A percentile compares a stretch with the other conserved stretches of the same genome.
Conservation (phyloP, 2,888 invertebrate species). For the Sminthurides aquaticus region DNA sequence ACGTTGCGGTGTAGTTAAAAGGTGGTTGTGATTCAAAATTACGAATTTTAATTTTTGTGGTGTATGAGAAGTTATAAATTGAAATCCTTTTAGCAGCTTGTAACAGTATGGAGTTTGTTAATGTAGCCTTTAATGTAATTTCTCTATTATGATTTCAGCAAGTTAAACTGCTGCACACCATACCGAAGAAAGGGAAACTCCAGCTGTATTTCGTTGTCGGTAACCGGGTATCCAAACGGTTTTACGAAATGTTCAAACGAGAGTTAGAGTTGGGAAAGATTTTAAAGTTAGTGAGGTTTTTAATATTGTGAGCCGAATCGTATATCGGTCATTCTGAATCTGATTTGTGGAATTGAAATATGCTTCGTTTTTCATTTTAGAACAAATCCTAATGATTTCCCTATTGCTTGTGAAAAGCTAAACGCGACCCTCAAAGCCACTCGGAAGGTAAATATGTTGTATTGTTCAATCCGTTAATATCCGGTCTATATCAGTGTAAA, state of each 20-base stretch:
- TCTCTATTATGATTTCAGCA: conserved; percentile 46
- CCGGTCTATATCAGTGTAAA: too few relatives aligned
- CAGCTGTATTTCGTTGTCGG: conserved; percentile 62
- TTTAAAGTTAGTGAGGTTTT: conserved; percentile 59
- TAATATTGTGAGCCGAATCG: too few relatives aligned
- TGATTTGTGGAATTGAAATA: too few relatives aligned
- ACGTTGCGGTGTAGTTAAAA: too few relatives aligned
- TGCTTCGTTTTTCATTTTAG: conserved; percentile 26
- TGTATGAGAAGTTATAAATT: too few relatives aligned
- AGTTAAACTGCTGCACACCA: conserved; percentile 57
- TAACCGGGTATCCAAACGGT: conserved; percentile 57
- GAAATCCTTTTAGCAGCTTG: too few relatives aligned
- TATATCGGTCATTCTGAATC: too few relatives aligned
- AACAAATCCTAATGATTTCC: conserved; percentile 28
- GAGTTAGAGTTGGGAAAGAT: conserved; percentile 61
- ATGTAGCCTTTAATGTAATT: too few relatives aligned
- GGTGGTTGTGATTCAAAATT: neutral
- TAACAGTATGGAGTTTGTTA: too few relatives aligned
- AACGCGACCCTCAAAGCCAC: conserved; percentile 26
- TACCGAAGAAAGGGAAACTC: conserved; percentile 61
- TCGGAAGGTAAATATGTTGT: conserved; percentile 34
- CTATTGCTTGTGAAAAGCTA: conserved; percentile 35
- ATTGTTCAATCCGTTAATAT: too few relatives aligned
- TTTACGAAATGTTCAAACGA: conserved; percentile 57
- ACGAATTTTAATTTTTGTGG: conserved; percentile 1